Conservation (phyloP, 1,140 invertebrate genomes). For the Eueides isabella region DNA sequence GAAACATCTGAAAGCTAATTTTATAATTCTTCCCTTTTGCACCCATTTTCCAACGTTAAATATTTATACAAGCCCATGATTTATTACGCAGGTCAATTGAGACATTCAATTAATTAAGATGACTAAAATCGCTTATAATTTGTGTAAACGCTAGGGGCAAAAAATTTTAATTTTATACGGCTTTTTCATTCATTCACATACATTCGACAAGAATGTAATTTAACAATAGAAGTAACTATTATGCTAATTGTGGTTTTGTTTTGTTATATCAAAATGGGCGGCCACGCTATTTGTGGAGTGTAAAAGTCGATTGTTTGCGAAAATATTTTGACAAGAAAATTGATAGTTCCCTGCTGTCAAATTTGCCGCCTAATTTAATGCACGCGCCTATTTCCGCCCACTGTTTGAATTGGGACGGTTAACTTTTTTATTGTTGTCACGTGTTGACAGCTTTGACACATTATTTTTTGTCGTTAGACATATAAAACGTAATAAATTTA, state of each 20-base stretch:
- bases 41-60: constrained; percentile 73
- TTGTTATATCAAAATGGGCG: constrained; percentile 70
- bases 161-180: no score
- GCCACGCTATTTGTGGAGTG: constrained; percentile 48
- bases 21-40: constrained; percentile 76
- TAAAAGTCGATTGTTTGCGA: constrained; percentile 72
- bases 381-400: constrained; percentile 59
- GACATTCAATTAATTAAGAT: constrained; percentile 58
- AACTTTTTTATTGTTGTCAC: constrained; percentile 77
- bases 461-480: not conserved
- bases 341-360: constrained; percentile 68
- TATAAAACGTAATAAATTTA: no score
- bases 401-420: constrained; percentile 70
- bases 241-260: constrained; percentile 82
- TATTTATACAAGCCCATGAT: constrained; percentile 70
- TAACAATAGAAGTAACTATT: constrained; percentile 63
- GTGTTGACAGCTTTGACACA: constrained; percentile 46
- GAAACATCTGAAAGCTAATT: constrained; percentile 77
- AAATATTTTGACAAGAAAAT: constrained; percentile 81
- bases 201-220: not conserved
- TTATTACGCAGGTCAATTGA: constrained; percentile 68
- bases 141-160: constrained; percentile 3
- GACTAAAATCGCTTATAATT: constrained; percentile 31
- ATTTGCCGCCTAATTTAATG: constrained; percentile 70
- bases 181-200: not conserved